These are phyloP conservation scores for Drosophila repleta DNA, from an alignment of 1,140 invertebrate species.

Conservation along the genomic window DNA sequence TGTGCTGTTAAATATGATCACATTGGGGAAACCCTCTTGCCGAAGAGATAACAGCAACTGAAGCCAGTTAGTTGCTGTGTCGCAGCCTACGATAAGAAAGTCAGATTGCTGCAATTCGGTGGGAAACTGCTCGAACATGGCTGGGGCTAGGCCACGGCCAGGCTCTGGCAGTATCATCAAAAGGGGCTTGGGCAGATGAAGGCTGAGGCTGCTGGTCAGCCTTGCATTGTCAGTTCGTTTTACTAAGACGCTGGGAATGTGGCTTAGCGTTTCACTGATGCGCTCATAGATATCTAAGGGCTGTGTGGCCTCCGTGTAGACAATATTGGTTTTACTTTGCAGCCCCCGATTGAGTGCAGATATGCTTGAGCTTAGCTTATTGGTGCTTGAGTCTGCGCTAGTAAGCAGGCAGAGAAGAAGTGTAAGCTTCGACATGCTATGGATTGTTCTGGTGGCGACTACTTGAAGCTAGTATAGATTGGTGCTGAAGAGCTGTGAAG, in stretches of 20 bases:
- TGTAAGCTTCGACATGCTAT: conserved; percentile 9
- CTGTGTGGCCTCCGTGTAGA: conserved; percentile 11
- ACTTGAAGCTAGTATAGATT: background rate
- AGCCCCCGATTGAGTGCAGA: conserved; percentile 13
- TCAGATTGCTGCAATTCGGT: conserved; percentile 22
- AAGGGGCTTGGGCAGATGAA: conserved; percentile 17
- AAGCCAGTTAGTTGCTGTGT: conserved; percentile 13
- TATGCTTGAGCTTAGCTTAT: conserved; percentile 15
- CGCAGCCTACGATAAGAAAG: conserved; percentile 24
- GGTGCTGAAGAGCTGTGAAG: background rate
- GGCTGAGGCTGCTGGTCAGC: background rate
- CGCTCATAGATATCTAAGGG: conserved; percentile 2
- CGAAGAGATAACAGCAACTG: conserved; percentile 7
- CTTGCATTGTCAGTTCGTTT: background rate
- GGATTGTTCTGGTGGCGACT: background rate
- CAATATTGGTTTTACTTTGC: conserved; percentile 21
- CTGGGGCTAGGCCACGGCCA: background rate
- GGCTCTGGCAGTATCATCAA: conserved; percentile 18
- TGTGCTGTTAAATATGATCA: conserved; percentile 31
- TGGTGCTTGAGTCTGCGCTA: background rate
- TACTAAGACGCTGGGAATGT: conserved; percentile 15
- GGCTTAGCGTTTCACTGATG: background rate
- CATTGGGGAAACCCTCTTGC: conserved; percentile 37
- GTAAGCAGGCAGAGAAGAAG: conserved; percentile 1
- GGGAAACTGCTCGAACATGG: conserved; percentile 10